Conservation (phyloP, 2,888 invertebrate genomes). For the Leptura quadrifasciata region DNA sequence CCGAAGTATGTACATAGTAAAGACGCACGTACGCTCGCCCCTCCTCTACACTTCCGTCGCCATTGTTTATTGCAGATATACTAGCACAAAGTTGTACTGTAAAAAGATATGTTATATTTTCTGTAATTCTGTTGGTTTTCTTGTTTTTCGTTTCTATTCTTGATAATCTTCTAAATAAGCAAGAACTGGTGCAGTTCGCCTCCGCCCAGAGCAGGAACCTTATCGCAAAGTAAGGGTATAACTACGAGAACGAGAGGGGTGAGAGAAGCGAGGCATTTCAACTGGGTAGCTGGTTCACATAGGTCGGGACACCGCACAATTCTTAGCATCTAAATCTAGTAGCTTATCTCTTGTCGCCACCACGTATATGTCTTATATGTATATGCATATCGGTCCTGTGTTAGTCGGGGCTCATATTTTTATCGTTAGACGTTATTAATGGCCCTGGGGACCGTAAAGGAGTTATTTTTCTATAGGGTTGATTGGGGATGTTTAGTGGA, state of each 20-base stretch:
- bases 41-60: too few relatives aligned
- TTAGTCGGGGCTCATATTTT: slow-evolving; percentile 30
- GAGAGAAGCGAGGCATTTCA: slow-evolving; percentile 35
- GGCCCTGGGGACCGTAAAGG: slow-evolving; percentile 21
- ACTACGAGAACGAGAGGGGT: slow-evolving; percentile 18
- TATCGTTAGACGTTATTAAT: slow-evolving; percentile 35
- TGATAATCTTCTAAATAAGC: too few relatives aligned
- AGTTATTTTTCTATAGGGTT: slow-evolving; percentile 20
- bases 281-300: slow-evolving; percentile 48
- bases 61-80: too few relatives aligned
- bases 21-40: too few relatives aligned
- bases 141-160: too few relatives aligned
- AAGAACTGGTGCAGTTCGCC: slow-evolving; percentile 18
- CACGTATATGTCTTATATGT: slow-evolving; percentile 56
- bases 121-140: too few relatives aligned
- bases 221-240: slow-evolving; percentile 23
- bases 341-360: slow-evolving; percentile 59
- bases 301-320: slow-evolving; percentile 55
- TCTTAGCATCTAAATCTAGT: slow-evolving; percentile 57
- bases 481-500: slow-evolving; percentile 25
- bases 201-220: not conserved
- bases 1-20: too few relatives aligned
- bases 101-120: too few relatives aligned
- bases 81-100: too few relatives aligned
- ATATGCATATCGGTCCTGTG: slow-evolving; percentile 38